These are phyloP conservation scores for Scomber scombrus DNA, from an alignment of 2,113 vertebrate genomes.

Conservation along the genomic window DNA sequence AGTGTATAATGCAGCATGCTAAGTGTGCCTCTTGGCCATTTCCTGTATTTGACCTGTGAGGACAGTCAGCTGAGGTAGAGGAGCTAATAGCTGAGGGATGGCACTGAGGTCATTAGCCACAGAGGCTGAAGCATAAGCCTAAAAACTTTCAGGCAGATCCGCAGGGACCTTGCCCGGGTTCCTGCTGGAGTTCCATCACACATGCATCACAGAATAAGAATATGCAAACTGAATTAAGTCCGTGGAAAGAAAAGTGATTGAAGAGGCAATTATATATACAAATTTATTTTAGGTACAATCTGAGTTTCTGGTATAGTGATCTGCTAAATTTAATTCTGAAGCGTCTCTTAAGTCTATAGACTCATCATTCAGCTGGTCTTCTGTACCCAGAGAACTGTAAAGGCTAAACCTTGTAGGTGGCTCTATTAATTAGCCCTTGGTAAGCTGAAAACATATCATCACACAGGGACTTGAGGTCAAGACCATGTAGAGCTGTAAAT, in stretches of 20 bases:
- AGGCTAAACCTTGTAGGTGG: background rate
- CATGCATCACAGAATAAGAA: conserved; percentile 55
- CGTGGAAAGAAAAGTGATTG: conserved; percentile 51
- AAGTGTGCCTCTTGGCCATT: conserved; percentile 51
- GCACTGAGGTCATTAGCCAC: conserved; percentile 77
- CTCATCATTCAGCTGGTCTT: background rate
- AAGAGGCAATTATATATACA: conserved; percentile 46
- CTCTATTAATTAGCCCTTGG: conserved; percentile 24
- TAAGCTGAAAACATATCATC: conserved; percentile 28
- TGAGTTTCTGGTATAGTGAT: conserved; percentile 41
- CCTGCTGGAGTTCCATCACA: conserved; percentile 53
- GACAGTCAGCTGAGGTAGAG: conserved; percentile 63
- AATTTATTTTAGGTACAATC: conserved; percentile 50
- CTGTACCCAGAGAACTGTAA: conserved; percentile 26
- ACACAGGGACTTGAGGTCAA: conserved; percentile 14
- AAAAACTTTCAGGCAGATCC: conserved; percentile 63
- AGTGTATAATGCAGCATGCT: conserved; percentile 52
- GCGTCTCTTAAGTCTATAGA: conserved; percentile 19
- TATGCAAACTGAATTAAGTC: conserved; percentile 68
- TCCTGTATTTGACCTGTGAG: conserved; percentile 76
- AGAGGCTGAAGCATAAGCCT: conserved; percentile 62
- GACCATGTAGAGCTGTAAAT: conserved; percentile 11
- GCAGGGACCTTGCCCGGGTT: conserved; percentile 55
- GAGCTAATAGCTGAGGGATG: conserved; percentile 77
- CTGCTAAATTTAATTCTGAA: conserved; percentile 54